A percentile compares a stretch with the other conserved stretches of the same genome.
Evolutionary conservation across 2,888 invertebrate species (phyloP).

Genomic region (Biston betularia): DNA sequence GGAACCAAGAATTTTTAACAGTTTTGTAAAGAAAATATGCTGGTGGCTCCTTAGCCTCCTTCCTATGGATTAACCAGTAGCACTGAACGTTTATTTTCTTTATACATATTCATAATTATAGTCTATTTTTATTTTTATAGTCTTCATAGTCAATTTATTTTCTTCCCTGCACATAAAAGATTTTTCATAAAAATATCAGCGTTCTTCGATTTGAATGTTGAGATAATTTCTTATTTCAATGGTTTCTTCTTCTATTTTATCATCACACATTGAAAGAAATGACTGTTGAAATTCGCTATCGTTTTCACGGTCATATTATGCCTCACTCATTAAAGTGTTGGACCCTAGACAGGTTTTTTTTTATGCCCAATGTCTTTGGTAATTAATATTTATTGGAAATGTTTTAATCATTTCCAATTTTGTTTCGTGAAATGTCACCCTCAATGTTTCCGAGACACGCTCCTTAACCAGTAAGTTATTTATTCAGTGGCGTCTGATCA

Average conservation of each 20-base stretch:
- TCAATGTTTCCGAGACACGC: slow-evolving; percentile 25
- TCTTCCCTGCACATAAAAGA: not conserved
- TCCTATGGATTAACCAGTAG: no score
- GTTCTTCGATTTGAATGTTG: not conserved
- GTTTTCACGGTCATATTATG: no score
- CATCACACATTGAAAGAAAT: no score
- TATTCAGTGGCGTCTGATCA: slow-evolving; percentile 35
- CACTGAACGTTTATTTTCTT: not conserved
- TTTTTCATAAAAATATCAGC: not conserved
- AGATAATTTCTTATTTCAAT: not conserved
- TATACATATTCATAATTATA: not conserved
- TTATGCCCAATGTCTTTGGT: no score
- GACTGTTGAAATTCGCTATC: no score
- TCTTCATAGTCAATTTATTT: not conserved
- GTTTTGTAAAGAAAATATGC: not conserved
- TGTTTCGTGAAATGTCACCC: slow-evolving; percentile 10
- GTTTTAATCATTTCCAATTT: not conserved
- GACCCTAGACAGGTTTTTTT: no score
- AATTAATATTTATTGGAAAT: not conserved
- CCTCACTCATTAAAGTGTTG: no score
- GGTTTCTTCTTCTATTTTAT: not conserved
- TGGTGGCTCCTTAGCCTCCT: no score
- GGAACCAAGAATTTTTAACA: not conserved
- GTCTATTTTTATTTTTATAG: not conserved
- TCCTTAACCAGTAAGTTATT: slow-evolving; percentile 34